phyloP scores from a whole-genome alignment of 2,888 invertebrate genomes.

The Hypsopygia costalis region DNA sequence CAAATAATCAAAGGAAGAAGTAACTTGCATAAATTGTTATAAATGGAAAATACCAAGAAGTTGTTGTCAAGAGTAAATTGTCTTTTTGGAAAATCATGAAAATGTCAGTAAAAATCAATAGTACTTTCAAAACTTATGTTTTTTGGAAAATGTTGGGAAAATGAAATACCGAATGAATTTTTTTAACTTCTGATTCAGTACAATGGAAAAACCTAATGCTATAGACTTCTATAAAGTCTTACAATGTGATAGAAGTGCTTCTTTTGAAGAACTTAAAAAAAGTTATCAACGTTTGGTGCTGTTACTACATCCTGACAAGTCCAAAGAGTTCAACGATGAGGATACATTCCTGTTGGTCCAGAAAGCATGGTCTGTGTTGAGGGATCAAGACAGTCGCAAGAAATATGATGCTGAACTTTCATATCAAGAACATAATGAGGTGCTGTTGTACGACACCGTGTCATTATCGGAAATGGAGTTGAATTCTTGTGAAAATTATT shows the following conservation, averaged over 20 bases:
- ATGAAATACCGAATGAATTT: too few relatives aligned
- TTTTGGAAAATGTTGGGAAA: too few relatives aligned
- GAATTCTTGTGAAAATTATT: constrained; percentile 43
- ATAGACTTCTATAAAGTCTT: constrained; percentile 79
- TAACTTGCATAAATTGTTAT: too few relatives aligned
- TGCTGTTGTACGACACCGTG: constrained; percentile 82
- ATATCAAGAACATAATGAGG: constrained; percentile 79
- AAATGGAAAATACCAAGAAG: too few relatives aligned
- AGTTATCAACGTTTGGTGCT: constrained; percentile 81
- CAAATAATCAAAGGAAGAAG: too few relatives aligned
- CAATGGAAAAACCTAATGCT: constrained; percentile 17
- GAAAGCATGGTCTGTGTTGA: constrained; percentile 86
- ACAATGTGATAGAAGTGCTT: constrained; percentile 72
- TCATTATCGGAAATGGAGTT: constrained; percentile 65
- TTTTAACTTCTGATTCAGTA: too few relatives aligned
- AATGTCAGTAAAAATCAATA: too few relatives aligned
- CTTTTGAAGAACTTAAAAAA: constrained; percentile 80
- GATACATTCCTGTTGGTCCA: constrained; percentile 70
- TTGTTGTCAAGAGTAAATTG: too few relatives aligned
- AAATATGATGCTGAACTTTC: constrained; percentile 83
- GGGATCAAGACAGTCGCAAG: constrained; percentile 80
- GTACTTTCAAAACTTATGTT: too few relatives aligned
- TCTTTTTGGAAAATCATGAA: too few relatives aligned
- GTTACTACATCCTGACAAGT: constrained; percentile 83
- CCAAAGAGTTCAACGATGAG: constrained; percentile 26